Evolutionary conservation across 2,888 invertebrate species (phyloP).

Genomic region (Brachypterus glaber): DNA sequence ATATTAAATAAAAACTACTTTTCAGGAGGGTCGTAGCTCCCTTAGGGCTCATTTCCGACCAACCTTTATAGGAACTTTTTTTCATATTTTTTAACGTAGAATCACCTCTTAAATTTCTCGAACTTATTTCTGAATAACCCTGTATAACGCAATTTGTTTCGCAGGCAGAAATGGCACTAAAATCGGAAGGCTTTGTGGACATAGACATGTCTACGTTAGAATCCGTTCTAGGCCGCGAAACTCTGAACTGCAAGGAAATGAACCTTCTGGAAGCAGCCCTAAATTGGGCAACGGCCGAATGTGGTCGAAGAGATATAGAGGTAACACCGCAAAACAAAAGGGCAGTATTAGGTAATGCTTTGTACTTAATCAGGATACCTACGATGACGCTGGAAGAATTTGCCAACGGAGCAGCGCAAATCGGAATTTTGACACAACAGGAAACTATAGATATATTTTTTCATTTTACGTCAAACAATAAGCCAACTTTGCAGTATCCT

Average conservation of each 20-base stretch:
- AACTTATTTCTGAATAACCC: too few relatives aligned
- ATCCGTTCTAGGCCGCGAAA: conserved; percentile 84
- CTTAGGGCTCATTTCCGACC: too few relatives aligned
- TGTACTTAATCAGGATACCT: conserved; percentile 84
- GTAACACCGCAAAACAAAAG: conserved; percentile 71
- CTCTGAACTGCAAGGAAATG: conserved; percentile 90
- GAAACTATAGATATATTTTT: conserved; percentile 94
- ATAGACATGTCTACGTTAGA: conserved; percentile 89
- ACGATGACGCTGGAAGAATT: conserved; percentile 91
- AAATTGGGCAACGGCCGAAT: conserved; percentile 90
- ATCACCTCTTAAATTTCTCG: too few relatives aligned
- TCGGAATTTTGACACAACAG: conserved; percentile 81
- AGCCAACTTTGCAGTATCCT: conserved; percentile 75
- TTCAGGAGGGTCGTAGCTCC: too few relatives aligned
- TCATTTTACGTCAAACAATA: conserved; percentile 83
- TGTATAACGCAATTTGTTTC: too few relatives aligned
- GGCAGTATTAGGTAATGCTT: conserved; percentile 62
- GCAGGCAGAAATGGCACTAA: conserved; percentile 93
- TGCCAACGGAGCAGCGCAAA: conserved; percentile 90
- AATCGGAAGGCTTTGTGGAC: conserved; percentile 92
- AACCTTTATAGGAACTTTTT: too few relatives aligned
- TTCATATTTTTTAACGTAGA: too few relatives aligned
- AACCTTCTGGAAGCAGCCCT: conserved; percentile 84
- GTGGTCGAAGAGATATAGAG: conserved; percentile 72
- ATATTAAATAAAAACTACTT: too few relatives aligned